Conservation (phyloP, 2,113 vertebrate species). For the Phaetusa simplex region DNA sequence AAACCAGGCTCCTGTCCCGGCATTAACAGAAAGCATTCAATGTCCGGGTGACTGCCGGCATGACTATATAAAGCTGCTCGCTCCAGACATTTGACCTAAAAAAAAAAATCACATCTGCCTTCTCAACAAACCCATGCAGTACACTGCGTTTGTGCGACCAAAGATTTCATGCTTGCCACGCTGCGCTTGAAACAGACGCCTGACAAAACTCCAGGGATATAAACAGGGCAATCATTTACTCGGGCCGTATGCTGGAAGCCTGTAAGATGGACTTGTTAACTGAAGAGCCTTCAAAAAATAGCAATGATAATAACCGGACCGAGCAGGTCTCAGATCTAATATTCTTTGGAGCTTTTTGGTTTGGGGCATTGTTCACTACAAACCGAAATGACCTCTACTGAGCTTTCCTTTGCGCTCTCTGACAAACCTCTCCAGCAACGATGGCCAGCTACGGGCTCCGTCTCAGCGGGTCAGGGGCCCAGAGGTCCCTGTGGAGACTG, state of each 20-base stretch:
- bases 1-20: not conserved
- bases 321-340: not conserved
- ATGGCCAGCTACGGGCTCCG: not conserved
- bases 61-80: not conserved
- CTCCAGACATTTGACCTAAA: not conserved
- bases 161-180: not conserved
- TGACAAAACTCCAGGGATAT: not conserved
- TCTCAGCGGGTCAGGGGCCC: not conserved
- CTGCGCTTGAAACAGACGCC: not conserved
- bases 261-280: not conserved
- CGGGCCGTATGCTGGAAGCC: not conserved
- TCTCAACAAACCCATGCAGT: not conserved
- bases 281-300: not conserved
- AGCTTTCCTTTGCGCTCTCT: not conserved
- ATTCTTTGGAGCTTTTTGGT: not conserved
- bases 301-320: not conserved
- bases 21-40: not conserved
- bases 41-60: not conserved
- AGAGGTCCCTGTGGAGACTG: rapidly evolving
- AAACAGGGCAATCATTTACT: not conserved
- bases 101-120: slow-evolving; percentile 21
- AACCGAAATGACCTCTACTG: not conserved
- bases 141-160: not conserved
- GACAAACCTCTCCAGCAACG: not conserved
- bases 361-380: not conserved